These are phyloP conservation scores for Eospalax fontanierii DNA, from an alignment of 2,797 vertebrate species.

Conservation along the genomic window DNA sequence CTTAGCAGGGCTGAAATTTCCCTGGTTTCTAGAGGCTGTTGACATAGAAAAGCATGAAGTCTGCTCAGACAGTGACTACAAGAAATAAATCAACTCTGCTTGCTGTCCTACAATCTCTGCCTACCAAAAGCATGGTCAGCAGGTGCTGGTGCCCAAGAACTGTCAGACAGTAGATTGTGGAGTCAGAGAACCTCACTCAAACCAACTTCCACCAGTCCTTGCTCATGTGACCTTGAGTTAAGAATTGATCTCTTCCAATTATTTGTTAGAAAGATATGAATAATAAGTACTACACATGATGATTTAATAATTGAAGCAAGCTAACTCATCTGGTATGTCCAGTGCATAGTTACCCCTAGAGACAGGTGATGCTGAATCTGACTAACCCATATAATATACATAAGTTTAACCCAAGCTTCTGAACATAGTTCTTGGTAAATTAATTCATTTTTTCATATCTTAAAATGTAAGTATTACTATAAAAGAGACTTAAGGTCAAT, in stretches of 20 bases:
- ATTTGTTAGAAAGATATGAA: neutral
- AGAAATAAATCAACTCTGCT: neutral
- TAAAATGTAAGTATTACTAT: neutral
- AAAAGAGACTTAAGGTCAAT: neutral
- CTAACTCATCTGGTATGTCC: neutral
- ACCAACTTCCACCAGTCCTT: neutral
- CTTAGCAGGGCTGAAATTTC: neutral
- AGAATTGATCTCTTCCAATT: neutral
- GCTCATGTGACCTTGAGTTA: neutral
- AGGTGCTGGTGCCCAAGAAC: neutral
- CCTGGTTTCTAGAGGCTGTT: neutral
- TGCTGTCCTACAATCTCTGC: neutral
- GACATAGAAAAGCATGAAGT: neutral
- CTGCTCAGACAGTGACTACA: neutral
- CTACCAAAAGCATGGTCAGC: neutral
- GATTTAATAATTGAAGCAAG: neutral
- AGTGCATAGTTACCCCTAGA: neutral
- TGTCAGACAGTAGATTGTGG: no score
- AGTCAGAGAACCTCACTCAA: neutral
- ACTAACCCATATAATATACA: neutral
- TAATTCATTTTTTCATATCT: neutral
- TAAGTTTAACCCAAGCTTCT: constrained; percentile 28
- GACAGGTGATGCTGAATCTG: neutral
- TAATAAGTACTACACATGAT: neutral
- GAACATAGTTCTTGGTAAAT: neutral